These are phyloP conservation scores for Orientallactaga bullata DNA, from an alignment of 2,113 vertebrate species.

Conservation along the genomic window DNA sequence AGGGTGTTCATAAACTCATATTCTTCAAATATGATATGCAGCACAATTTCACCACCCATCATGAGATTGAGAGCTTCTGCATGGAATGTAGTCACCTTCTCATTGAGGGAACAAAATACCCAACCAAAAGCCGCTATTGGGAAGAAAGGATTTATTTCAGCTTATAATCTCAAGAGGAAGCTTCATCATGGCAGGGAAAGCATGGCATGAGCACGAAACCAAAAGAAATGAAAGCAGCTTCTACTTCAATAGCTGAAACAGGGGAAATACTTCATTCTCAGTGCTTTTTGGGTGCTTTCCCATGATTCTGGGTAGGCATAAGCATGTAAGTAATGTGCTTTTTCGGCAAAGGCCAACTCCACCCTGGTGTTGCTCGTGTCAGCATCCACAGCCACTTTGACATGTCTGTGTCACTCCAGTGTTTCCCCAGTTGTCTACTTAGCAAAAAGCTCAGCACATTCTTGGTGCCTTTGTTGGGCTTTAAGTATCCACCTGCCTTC, in stretches of 20 bases:
- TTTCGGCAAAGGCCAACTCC: conserved; percentile 35
- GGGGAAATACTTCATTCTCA: neutral
- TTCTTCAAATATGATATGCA: neutral
- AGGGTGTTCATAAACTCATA: neutral
- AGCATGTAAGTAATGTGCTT: neutral
- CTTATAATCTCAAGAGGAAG: too few relatives aligned
- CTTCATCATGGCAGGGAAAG: too few relatives aligned
- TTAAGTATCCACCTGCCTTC: neutral
- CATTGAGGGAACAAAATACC: too few relatives aligned
- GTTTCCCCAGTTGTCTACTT: neutral
- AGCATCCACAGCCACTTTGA: conserved; percentile 19
- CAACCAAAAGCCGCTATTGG: too few relatives aligned
- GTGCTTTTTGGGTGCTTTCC: neutral
- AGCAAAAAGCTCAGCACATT: neutral
- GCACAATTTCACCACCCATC: neutral
- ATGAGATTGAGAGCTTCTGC: neutral
- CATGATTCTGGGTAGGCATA: neutral
- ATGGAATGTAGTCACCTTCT: neutral
- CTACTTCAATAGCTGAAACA: neutral
- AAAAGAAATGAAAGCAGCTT: neutral
- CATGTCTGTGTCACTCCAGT: neutral
- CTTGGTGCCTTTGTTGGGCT: neutral
- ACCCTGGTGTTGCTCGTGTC: neutral
- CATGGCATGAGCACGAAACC: neutral
- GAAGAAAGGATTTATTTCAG: too few relatives aligned